Conservation (phyloP, 2,888 invertebrate genomes). For the Malthinus flaveolus region DNA sequence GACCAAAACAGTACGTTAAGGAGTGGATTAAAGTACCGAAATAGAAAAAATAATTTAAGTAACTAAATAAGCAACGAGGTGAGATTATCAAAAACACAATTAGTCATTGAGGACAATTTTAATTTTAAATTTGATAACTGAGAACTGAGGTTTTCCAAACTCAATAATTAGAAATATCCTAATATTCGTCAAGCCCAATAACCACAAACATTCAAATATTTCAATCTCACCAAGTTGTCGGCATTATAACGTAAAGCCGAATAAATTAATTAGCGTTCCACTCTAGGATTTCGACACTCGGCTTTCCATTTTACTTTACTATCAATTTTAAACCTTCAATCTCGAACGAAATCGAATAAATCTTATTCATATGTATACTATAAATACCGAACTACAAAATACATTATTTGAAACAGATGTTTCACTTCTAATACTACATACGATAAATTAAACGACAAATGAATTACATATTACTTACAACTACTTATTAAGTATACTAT, state of each 20-base stretch:
- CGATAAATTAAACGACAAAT: too few species aligned
- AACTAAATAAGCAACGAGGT: too few species aligned
- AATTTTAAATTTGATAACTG: conserved; percentile 3
- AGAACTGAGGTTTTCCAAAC: too few species aligned
- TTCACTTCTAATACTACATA: too few species aligned
- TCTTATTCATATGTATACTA: neutral
- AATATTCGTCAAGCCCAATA: conserved; percentile 1
- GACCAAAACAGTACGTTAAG: too few species aligned
- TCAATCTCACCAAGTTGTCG: conserved; percentile 4
- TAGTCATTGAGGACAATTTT: neutral
- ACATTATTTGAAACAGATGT: too few species aligned
- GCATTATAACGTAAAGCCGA: conserved; percentile 1
- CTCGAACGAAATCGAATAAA: conserved; percentile 1
- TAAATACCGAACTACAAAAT: too few species aligned
- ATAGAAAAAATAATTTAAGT: too few species aligned
- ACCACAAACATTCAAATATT: conserved; percentile 1
- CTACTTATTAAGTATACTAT: too few species aligned
- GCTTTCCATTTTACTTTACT: conserved; percentile 5
- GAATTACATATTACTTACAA: too few species aligned
- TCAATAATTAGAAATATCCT: conserved; percentile 1
- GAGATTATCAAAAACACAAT: too few species aligned
- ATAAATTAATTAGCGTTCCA: conserved; percentile 4
- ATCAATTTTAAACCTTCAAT: conserved; percentile 5
- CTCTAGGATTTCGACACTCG: conserved; percentile 1
- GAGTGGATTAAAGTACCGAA: too few species aligned